Base-by-base conservation (phyloP, 2,797 vertebrate genomes). In the Luscinia megarhynchos region DNA sequence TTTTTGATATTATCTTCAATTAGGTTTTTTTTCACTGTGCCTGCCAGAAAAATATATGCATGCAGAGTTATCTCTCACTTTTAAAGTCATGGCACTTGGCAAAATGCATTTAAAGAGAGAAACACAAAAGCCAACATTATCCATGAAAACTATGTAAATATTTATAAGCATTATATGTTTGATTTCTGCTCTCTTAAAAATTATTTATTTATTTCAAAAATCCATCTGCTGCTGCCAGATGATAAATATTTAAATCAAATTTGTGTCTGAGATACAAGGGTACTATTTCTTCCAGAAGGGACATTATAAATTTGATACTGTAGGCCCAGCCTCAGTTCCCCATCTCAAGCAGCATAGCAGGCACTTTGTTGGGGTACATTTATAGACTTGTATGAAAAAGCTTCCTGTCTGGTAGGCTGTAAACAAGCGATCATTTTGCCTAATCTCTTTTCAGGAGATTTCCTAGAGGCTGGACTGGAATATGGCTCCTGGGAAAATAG, bases 1-100 rank as follows among this genome's bases (percentile, higher is more conserved):
- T 87, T 95, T 81, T 90, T 93, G 69, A 76, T 95, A 38, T 45
- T 84, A 62, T 92, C 93, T 93, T 92, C 85, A 89, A 16, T 93
- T 87, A 80, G 26, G 2, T 0, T 30, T 80, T 91, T 95, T 93
- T 90, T 59, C 64, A 76, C 54, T 64, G 32, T 70, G 45, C 81
- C 73, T 97, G 89, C 89, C 89, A 94, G 89, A 94, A 95, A 96
- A 94, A 91, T 90, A 77, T 95, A 88, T 94, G 85, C 84, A 78
- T 88, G 79, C 67, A 80, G 67, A 91, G 91, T 90, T 85, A 62
- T 87, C 80, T 90, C 93, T 91, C 62, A 86, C 58, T 95, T 95
- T 58, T 94, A 82, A 95, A 87, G 87, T 93, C 85, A 40, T 36
- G 67, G 61, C 77, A 90, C 46, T 95, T 94, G 87, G 67, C 38